Conservation (phyloP, 2,113 vertebrate species). For the Motacilla alba region DNA sequence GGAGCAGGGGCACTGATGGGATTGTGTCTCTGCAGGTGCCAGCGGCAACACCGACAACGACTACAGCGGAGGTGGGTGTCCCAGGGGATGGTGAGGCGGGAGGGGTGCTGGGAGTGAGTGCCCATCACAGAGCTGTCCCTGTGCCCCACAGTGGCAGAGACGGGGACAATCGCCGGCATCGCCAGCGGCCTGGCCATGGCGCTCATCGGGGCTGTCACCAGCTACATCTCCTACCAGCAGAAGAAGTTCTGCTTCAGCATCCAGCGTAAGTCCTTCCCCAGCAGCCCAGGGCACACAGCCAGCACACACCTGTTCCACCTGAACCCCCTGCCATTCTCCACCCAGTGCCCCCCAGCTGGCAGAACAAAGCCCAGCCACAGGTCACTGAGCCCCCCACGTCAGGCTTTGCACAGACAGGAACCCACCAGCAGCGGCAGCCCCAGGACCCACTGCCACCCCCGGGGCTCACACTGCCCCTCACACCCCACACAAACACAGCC, state of each 20-base stretch:
- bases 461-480: accelerated
- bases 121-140: not conserved
- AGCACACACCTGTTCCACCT: not conserved
- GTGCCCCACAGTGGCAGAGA: conserved; percentile 67
- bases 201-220: conserved; percentile 84
- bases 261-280: conserved; percentile 74
- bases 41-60: accelerated
- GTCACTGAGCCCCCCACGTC: accelerated
- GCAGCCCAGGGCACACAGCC: accelerated
- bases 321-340: not conserved
- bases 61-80: not conserved
- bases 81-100: accelerated
- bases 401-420: not conserved
- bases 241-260: conserved; percentile 96
- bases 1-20: accelerated
- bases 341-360: not conserved
- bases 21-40: not conserved
- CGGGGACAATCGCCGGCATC: conserved; percentile 88
- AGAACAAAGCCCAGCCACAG: not conserved
- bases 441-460: accelerated
- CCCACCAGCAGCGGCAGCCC: accelerated
- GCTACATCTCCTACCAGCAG: conserved; percentile 98
- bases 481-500: not conserved
- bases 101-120: accelerated
- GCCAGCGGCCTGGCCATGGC: conserved; percentile 89